Percentiles rank a stretch among this genome's conserved stretches.
Evolutionary conservation across 37 sponge, comb jelly and placozoan genomes (phyloP).

Genomic region (Diacarnus erythraeanus): DNA sequence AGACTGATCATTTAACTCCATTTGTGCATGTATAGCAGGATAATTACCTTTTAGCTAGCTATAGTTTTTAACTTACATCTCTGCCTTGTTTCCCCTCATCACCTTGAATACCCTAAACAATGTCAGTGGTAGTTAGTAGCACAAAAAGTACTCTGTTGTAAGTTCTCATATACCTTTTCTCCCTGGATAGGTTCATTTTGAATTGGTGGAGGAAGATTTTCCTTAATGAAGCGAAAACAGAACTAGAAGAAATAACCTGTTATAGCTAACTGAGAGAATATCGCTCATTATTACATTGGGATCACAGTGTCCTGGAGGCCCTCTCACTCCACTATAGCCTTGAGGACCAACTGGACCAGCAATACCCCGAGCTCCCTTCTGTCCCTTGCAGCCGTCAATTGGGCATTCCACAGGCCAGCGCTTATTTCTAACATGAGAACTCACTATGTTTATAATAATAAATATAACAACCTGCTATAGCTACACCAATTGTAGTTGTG

Average conservation of each 20-base stretch:
- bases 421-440: background rate
- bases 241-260: background rate
- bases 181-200: background rate
- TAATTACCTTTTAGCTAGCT: background rate
- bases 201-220: background rate
- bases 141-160: background rate
- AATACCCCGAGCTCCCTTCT: slow-evolving; percentile 28
- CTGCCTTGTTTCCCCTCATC: background rate
- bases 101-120: background rate
- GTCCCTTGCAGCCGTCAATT: slow-evolving; percentile 24
- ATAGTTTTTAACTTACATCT: background rate
- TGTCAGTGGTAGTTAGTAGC: background rate
- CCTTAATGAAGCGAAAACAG: background rate
- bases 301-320: slow-evolving; percentile 35
- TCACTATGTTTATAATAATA: background rate
- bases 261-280: slow-evolving; percentile 1
- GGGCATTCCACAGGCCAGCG: slow-evolving; percentile 10
- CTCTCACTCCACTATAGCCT: slow-evolving; percentile 1
- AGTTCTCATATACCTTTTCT: background rate
- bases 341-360: slow-evolving; percentile 11
- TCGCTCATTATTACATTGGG: background rate
- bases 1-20: background rate
- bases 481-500: background rate
- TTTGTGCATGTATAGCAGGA: background rate
- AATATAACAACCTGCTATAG: background rate